A percentile compares a stretch with the other conserved stretches of the same genome.
Conservation (phyloP, 2,888 invertebrate species). For the Ochlodes sylvanus region DNA sequence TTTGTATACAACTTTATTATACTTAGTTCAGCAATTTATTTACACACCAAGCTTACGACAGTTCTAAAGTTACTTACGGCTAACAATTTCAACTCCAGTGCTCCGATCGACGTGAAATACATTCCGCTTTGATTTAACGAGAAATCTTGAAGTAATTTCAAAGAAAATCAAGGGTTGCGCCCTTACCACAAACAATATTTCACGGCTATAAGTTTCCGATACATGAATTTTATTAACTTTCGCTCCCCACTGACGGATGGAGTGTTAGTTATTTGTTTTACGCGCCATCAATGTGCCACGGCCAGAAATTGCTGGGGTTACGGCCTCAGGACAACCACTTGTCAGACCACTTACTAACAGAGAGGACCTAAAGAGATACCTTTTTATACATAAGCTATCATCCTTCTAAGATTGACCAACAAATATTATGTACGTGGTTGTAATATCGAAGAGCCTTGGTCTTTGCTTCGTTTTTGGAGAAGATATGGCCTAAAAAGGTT, state of each 20-base stretch:
- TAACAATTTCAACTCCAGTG: constrained; percentile 3
- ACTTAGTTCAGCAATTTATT: background rate
- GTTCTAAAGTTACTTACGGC: background rate
- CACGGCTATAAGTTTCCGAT: constrained; percentile 83
- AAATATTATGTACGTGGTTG: too few relatives aligned
- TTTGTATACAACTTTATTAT: too few relatives aligned
- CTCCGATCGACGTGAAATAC: constrained; percentile 10
- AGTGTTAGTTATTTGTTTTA: constrained; percentile 81
- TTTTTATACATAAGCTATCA: too few relatives aligned
- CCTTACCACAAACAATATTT: constrained; percentile 76
- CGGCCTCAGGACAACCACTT: constrained; percentile 45
- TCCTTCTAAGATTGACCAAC: too few relatives aligned
- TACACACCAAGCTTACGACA: background rate
- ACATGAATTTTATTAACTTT: constrained; percentile 85
- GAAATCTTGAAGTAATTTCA: constrained; percentile 52
- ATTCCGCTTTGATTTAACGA: constrained; percentile 45
- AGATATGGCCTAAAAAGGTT: too few relatives aligned
- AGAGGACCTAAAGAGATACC: background rate
- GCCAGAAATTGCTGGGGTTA: constrained; percentile 62
- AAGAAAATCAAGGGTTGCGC: constrained; percentile 69
- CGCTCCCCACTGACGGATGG: constrained; percentile 71
- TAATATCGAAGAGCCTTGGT: too few relatives aligned
- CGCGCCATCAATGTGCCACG: constrained; percentile 76
- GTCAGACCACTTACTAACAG: background rate
- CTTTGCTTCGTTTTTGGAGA: too few relatives aligned